These are phyloP conservation scores for Liodrosophila aerea DNA, from an alignment of 2,888 invertebrate genomes.

Conservation along the genomic window DNA sequence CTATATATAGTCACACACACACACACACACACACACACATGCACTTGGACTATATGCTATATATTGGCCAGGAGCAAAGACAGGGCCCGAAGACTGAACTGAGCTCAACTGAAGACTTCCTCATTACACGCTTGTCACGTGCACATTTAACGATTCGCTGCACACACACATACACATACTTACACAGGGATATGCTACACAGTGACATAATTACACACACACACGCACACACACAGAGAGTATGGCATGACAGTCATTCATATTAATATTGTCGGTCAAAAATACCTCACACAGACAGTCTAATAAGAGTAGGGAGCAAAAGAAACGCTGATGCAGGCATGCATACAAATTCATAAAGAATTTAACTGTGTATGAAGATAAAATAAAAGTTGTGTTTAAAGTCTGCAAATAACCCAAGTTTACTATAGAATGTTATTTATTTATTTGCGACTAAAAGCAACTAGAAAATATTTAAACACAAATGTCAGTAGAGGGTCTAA, in stretches of 20 bases:
- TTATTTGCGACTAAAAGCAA: too few relatives aligned
- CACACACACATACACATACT: conserved; percentile 19
- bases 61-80: conserved; percentile 35
- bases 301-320: conserved; percentile 12
- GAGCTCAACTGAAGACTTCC: conserved; percentile 58
- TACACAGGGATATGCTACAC: conserved; percentile 7
- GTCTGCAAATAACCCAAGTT: too few relatives aligned
- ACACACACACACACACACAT: too few relatives aligned
- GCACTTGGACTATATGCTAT: conserved; percentile 31
- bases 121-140: conserved; percentile 79
- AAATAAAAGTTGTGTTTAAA: too few relatives aligned
- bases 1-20: too few relatives aligned
- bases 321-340: conserved; percentile 11
- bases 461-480: too few relatives aligned
- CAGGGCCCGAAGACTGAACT: conserved; percentile 15
- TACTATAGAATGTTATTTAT: too few relatives aligned
- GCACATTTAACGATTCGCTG: conserved; percentile 71
- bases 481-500: too few relatives aligned
- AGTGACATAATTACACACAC: conserved; percentile 34
- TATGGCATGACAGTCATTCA: conserved; percentile 65
- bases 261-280: conserved; percentile 72
- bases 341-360: conserved; percentile 35
- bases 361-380: too few relatives aligned
- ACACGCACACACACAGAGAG: conserved; percentile 25
- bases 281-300: conserved; percentile 22